Percentiles rank a stretch among this genome's conserved stretches.
Conservation (phyloP, 2,113 vertebrate genomes). For the Pterocles gutturalis region DNA sequence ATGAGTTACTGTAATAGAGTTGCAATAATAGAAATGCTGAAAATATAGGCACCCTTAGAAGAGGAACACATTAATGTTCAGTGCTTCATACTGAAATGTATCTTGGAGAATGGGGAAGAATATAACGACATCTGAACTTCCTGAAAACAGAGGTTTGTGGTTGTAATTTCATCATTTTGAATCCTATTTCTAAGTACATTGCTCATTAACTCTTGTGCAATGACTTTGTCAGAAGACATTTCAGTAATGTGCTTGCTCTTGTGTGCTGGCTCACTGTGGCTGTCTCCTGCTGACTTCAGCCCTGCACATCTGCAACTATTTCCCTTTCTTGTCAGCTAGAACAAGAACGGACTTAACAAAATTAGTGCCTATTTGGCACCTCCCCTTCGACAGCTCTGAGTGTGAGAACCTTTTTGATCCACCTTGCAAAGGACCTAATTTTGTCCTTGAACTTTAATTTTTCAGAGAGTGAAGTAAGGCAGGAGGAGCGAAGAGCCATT, state of each 20-base stretch:
- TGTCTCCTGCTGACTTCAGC: background rate
- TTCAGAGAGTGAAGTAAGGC: background rate
- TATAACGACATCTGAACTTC: background rate
- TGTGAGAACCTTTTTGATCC: background rate
- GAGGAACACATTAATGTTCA: background rate
- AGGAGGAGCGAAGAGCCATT: background rate
- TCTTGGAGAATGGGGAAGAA: background rate
- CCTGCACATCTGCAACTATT: background rate
- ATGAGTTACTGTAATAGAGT: background rate
- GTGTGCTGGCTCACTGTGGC: rapidly evolving
- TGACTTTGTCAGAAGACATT: background rate
- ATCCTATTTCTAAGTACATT: background rate
- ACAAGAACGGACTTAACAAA: background rate
- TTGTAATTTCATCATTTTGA: background rate
- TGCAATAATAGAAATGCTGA: background rate
- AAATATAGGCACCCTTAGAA: background rate
- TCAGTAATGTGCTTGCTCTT: background rate
- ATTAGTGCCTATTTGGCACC: background rate
- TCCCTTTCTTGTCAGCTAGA: rapidly evolving
- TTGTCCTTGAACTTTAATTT: background rate
- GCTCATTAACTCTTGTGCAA: background rate
- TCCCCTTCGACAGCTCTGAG: background rate
- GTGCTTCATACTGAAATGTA: background rate
- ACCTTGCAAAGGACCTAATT: background rate
- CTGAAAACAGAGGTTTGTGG: background rate